Base-by-base conservation (phyloP, 2,797 vertebrate species). In the Alectoris magna region DNA sequence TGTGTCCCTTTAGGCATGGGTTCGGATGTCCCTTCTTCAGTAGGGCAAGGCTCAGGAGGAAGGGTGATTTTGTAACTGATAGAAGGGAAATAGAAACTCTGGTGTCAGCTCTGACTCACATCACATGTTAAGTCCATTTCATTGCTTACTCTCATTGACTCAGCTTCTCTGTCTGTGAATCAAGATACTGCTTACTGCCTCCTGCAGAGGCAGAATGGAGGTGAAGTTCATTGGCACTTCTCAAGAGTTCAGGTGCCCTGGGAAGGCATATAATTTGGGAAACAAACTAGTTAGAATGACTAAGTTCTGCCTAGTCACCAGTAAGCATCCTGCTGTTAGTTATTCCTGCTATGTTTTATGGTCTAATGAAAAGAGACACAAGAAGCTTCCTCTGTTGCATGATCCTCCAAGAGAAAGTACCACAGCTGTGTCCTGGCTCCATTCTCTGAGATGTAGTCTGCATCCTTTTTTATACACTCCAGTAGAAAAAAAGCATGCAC, bases 151-250 rank as follows among this genome's bases (percentile, higher is more conserved):
- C 5, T 53, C 24, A 9, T 24, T 66, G 41, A 51, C 44, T 70
- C 46, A 43, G 11, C 41, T 56, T 66, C 23, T 21, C 21, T 4
- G 3, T 17, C 78, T 60, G 2, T 0, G 2, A 3, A 2, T 38
- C 14, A 31, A 18, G 44, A 3, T 48, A 36, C 27, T 74, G 78
- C 56, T 79, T 36, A 48, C 16, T 43, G 41, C 10, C 6, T 48
- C 24, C 22, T 39, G 36, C 22, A 2, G 24, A 14, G 48, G 60
- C 43, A 56, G 41, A 69, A 48, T 23, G 36, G 55, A 29, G 41
- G 14, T 51, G 36, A 75, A 84, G 39, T 60, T 79, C 29, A 12
- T 4, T 19, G 7, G 11, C 44, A 29, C 19, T 79, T 49, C 34
- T 70, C 22, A 31, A 39, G 39, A 49, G 15, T 24, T 76, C 36